phyloP scores from a whole-genome alignment of 2,888 invertebrate genomes.

The Dromius quadrimaculatus region DNA sequence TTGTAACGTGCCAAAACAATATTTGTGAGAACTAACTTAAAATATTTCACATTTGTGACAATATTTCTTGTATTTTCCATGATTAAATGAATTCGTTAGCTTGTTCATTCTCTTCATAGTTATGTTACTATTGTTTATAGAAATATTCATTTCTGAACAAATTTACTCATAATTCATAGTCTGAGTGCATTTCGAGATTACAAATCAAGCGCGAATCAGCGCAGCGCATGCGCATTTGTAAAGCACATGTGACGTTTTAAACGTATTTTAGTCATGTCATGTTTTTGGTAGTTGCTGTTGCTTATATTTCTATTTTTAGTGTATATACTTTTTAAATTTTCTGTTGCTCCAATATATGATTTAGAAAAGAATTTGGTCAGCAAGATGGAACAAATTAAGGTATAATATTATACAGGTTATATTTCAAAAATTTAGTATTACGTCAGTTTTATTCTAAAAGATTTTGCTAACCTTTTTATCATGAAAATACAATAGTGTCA shows the following conservation, averaged over 20 bases:
- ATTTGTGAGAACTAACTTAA: background rate
- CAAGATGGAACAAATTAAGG: slow-evolving; percentile 29
- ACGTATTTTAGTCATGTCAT: slow-evolving; percentile 40
- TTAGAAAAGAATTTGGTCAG: background rate
- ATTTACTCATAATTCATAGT: background rate
- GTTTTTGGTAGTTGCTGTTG: slow-evolving; percentile 14
- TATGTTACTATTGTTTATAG: slow-evolving; percentile 19
- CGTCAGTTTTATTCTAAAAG: slow-evolving; percentile 18
- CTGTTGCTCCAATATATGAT: slow-evolving; percentile 4
- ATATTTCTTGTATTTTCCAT: no score
- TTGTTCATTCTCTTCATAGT: background rate
- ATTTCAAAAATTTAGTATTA: background rate
- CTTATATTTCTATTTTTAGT: slow-evolving; percentile 14
- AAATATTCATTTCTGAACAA: slow-evolving; percentile 26
- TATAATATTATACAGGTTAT: slow-evolving; percentile 11
- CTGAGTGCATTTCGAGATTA: background rate
- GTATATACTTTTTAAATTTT: slow-evolving; percentile 32
- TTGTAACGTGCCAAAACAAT: slow-evolving; percentile 36
- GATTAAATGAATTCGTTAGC: background rate
- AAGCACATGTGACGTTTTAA: slow-evolving; percentile 38
- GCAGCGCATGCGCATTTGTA: slow-evolving; percentile 3
- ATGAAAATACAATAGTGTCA: slow-evolving; percentile 8
- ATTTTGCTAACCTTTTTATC: slow-evolving; percentile 23
- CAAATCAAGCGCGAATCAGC: background rate
- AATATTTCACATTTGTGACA: no score